Conservation (phyloP, 2,888 invertebrate species). For the Lathronympha strigana region DNA sequence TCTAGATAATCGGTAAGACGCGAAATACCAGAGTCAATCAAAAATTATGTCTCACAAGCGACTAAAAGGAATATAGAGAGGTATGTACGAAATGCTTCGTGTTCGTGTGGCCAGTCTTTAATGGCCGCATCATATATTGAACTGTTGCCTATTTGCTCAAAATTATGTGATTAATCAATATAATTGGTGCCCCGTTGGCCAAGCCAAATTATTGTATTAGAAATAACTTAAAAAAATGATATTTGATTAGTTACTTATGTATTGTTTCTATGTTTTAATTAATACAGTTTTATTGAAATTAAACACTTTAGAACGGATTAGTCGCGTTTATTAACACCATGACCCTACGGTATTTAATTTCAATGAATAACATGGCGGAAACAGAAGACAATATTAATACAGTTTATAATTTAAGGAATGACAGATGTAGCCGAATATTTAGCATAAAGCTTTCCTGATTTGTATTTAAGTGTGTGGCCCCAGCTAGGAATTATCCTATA, state of each 20-base stretch:
- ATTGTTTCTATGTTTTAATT: not conserved
- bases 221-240: not conserved
- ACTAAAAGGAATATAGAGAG: too few relatives aligned
- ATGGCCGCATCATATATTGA: not conserved
- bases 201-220: slow-evolving; percentile 14
- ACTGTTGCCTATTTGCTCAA: slow-evolving; percentile 14
- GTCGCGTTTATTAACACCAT: too few relatives aligned
- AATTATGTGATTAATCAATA: not conserved
- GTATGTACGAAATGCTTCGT: not conserved
- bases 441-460: too few relatives aligned
- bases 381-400: too few relatives aligned
- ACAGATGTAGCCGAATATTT: too few relatives aligned
- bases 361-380: too few relatives aligned
- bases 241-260: not conserved
- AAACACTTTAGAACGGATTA: not conserved
- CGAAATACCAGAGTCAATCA: too few relatives aligned
- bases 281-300: not conserved
- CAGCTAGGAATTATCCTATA: too few relatives aligned
- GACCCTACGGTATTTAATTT: too few relatives aligned
- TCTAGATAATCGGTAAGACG: too few relatives aligned
- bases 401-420: too few relatives aligned
- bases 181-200: slow-evolving; percentile 6
- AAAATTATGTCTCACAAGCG: not conserved
- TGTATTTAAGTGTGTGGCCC: too few relatives aligned
- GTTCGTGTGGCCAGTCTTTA: not conserved